Base-by-base conservation (phyloP, 2,888 invertebrate genomes). In the Eupeodes latifasciatus region DNA sequence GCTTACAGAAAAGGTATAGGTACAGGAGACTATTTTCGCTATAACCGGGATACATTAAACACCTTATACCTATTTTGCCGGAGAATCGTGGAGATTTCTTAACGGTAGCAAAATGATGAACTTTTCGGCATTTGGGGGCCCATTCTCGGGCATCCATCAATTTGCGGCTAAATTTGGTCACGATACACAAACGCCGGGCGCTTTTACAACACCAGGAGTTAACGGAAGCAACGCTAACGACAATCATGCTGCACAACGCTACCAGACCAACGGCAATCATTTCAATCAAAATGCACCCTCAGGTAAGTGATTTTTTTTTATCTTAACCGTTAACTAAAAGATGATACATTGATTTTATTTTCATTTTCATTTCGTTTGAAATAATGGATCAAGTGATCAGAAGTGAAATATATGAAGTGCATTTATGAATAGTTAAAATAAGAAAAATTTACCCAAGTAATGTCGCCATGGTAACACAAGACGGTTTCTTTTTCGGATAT, bases 201-300 rank as follows among this genome's bases (percentile, higher is more conserved):
- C 93, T 77, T 93, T 93, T 89, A 91, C 92, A 64, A 92, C 93
- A 90, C 93, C 93, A 89, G 92, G 92, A 75, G 90, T 92, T 61
- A 92, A 91, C 86, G 92, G 92, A 36, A 59, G 92, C 71, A 92
- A 92, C 86, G 90, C 90, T 83, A 92, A 92, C 89, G 92, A 92
- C 89, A 93, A 93, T 92, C 94, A 94, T 92, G 91, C 92, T 89
- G 91, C 93, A 89, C 93, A 93, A 89, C 93, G 94, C 88, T 94
- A 94, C 92, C 94, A 94, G 90, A 93, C 93, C 89, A 93, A 93
- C 91, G 93, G 93, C 90, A 94, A 94, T 92, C 93, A 94, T 90
- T 94, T 94, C 90, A 93, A 93, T 91, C 94, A 93, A 91, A 93
- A 93, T 92, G 91, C 92, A 85, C 92, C 93, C 90, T 92, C 93